Evolutionary conservation across 2,113 vertebrate genomes (phyloP), one percentile per base, ranked within the genome.

Genomic region (Pseudopipra pipra): DNA sequence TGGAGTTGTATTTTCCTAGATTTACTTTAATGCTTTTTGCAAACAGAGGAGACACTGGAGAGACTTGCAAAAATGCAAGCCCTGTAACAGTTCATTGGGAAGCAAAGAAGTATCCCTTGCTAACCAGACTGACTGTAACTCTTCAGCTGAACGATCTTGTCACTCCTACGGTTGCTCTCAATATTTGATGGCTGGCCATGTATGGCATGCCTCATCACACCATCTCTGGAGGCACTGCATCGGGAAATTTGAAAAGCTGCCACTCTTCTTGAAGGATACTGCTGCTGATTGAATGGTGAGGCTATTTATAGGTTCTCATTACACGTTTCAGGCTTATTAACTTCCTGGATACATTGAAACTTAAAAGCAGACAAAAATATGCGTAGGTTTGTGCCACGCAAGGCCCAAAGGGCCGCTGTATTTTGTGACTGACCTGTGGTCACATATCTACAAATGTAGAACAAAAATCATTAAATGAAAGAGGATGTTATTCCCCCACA

Each of bases 21-120:
- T 93, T 93, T 94, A 59, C 68, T 94, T 82, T 83, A 83, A 84
- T 41, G 90, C 49, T 95, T 96, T 41, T 92, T 85, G 44, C 59
- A 92, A 95, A 83, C 35, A 79, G 43, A 65, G 33, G 58, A 82
- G 54, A 47, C 73, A 27, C 46, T 43, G 54, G 76, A 79, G 82
- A 58, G 49, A 31, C 39, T 85, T 82, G 66, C 31, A 65, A 67
- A 89, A 74, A 63, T 66, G 39, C 58, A n/a, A 96, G 13, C 35
- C 75, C 55, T 95, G 81, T 78, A 71, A 55, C 76, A 82, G 76
- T 51, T 96, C 67, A 55, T 13, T 75, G 84, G 55, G 47, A 91
- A 95, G 63, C 62, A 80, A 61, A 90, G 87, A 58, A 74, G n/a
- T 43, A 92, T 93, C 70, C 71, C 44, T 95, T 75, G 91, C 92